Conservation (phyloP, 2,113 vertebrate genomes). For the Oryzias woworae region DNA sequence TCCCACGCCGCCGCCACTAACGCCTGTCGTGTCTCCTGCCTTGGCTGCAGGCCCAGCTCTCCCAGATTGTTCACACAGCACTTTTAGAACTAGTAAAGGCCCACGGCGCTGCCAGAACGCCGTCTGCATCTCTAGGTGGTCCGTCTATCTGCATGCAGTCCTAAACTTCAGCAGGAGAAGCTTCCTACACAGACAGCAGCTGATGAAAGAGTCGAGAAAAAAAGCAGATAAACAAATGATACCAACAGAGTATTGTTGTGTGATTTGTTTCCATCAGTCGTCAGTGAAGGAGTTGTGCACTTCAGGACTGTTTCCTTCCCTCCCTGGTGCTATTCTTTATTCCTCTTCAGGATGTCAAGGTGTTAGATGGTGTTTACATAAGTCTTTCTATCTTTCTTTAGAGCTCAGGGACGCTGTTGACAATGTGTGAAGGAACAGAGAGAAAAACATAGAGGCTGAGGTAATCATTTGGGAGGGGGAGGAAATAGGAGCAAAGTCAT, state of each 20-base stretch:
- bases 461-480: constrained; percentile 42
- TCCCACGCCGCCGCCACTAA: constrained; percentile 22
- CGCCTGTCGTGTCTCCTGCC: constrained; percentile 51
- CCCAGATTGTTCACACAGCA: constrained; percentile 56
- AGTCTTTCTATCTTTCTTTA: constrained; percentile 14
- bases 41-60: constrained; percentile 44
- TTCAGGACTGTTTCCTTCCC: neutral
- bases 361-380: constrained; percentile 44
- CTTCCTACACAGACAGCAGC: constrained; percentile 6
- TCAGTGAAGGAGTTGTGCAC: constrained; percentile 11
- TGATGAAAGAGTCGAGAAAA: constrained; percentile 12
- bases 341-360: constrained; percentile 6
- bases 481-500: constrained; percentile 28
- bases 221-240: neutral
- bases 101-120: constrained; percentile 14
- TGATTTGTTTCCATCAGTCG: constrained; percentile 1
- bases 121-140: constrained; percentile 52
- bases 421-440: constrained; percentile 26
- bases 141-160: constrained; percentile 15
- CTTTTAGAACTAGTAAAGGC: constrained; percentile 42
- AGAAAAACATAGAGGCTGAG: constrained; percentile 27
- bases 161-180: constrained; percentile 9
- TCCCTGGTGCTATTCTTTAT: constrained; percentile 2
- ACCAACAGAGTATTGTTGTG: constrained; percentile 18
- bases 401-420: constrained; percentile 32